Percentiles rank a stretch among this genome's conserved stretches.
Conservation (phyloP, 2,888 invertebrate genomes). For the Brachyopa scutellaris region DNA sequence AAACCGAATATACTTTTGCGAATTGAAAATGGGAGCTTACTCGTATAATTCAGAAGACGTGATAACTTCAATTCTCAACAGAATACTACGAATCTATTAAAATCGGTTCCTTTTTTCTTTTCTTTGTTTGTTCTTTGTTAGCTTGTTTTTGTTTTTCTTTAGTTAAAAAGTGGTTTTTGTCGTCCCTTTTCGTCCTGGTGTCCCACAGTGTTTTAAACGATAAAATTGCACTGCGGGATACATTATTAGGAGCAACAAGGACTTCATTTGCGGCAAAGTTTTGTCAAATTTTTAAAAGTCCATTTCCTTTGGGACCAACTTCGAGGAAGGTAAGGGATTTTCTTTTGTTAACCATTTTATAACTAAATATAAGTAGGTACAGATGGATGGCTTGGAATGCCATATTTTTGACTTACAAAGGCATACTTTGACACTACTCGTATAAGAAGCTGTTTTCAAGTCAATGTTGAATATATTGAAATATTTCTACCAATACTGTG, state of each 20-base stretch:
- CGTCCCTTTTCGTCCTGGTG: not conserved
- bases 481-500: no score
- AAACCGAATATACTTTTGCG: slow-evolving; percentile 39
- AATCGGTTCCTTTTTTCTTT: slow-evolving; percentile 21
- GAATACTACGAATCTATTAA: slow-evolving; percentile 65
- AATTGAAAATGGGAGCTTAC: slow-evolving; percentile 66
- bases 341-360: not conserved
- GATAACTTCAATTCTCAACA: slow-evolving; percentile 57
- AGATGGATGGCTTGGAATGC: no score
- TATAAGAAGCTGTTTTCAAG: no score
- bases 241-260: slow-evolving; percentile 13
- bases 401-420: no score
- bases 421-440: no score
- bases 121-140: slow-evolving; percentile 4
- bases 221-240: slow-evolving; percentile 58
- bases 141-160: slow-evolving; percentile 10
- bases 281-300: slow-evolving; percentile 30
- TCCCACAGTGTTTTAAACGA: slow-evolving; percentile 44
- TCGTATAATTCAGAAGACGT: slow-evolving; percentile 57
- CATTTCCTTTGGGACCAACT: slow-evolving; percentile 14
- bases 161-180: slow-evolving; percentile 20
- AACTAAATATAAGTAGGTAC: no score
- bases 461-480: no score
- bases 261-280: slow-evolving; percentile 20
- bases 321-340: not conserved